phyloP scores from a whole-genome alignment of 2,113 vertebrate species.

The Tragelaphus strepsiceros region DNA sequence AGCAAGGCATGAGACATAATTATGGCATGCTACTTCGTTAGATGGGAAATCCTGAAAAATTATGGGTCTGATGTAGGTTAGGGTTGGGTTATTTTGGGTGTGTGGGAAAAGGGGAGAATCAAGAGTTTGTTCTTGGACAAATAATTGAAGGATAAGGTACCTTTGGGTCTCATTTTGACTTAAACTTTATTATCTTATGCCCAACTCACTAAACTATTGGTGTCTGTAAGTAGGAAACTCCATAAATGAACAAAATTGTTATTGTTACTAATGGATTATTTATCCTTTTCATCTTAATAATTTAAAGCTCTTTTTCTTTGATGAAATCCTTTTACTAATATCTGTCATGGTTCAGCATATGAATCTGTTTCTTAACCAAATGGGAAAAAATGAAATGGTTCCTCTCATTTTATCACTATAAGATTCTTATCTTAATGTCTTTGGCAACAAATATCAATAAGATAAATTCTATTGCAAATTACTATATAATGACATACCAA shows the following conservation, averaged over 20 bases:
- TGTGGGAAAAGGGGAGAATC: neutral
- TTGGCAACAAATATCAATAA: neutral
- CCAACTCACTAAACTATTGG: neutral
- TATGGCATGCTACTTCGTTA: neutral
- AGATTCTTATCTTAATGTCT: neutral
- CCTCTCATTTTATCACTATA: neutral
- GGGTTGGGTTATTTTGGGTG: neutral
- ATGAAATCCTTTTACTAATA: neutral
- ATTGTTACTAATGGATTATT: neutral
- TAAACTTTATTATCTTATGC: neutral
- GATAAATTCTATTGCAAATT: neutral
- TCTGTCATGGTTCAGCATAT: neutral
- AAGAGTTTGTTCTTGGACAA: neutral
- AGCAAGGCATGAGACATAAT: neutral
- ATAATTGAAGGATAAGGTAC: neutral
- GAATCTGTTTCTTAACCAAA: neutral
- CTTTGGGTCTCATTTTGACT: neutral
- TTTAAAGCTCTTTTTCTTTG: neutral
- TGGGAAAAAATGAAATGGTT: neutral
- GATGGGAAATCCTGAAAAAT: neutral
- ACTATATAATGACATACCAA: neutral
- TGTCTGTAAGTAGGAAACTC: neutral
- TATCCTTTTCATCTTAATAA: neutral
- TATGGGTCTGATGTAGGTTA: neutral
- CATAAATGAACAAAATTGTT: neutral